Conservation (phyloP, 2,888 invertebrate species). For the Microplitis deprimator region DNA sequence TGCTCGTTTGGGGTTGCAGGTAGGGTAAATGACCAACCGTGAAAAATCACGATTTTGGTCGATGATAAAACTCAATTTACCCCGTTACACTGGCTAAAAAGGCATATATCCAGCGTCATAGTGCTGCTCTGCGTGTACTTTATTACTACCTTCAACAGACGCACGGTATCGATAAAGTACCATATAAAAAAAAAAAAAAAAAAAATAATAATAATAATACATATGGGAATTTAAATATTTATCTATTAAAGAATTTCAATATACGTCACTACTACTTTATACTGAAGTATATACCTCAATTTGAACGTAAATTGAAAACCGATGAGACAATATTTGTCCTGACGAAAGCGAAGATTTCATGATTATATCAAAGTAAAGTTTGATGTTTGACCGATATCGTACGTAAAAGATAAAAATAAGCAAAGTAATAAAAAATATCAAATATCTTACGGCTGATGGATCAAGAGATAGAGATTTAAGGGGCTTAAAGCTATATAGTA, state of each 20-base stretch:
- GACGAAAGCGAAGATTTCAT: slow-evolving; percentile 2
- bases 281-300: not conserved
- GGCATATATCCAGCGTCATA: too few relatives aligned
- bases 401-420: not conserved
- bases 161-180: too few relatives aligned
- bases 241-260: not conserved
- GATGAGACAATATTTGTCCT: slow-evolving; percentile 13
- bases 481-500: not conserved
- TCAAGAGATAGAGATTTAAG: not conserved
- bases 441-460: not conserved
- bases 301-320: slow-evolving; percentile 18
- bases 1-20: too few relatives aligned
- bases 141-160: too few relatives aligned
- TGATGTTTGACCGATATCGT: slow-evolving; percentile 5
- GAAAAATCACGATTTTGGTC: too few relatives aligned
- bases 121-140: too few relatives aligned
- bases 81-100: too few relatives aligned
- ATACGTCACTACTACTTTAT: not conserved
- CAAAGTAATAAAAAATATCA: not conserved
- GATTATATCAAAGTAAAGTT: slow-evolving; percentile 14
- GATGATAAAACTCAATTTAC: too few relatives aligned
- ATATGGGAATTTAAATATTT: not conserved
- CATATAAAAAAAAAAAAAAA: too few relatives aligned
- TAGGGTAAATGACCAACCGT: too few relatives aligned
- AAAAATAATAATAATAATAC: too few relatives aligned